A percentile compares a stretch with the other conserved stretches of the same genome.
phyloP scores from a whole-genome alignment of 2,888 invertebrate species.

The Pseudococcus longispinus region DNA sequence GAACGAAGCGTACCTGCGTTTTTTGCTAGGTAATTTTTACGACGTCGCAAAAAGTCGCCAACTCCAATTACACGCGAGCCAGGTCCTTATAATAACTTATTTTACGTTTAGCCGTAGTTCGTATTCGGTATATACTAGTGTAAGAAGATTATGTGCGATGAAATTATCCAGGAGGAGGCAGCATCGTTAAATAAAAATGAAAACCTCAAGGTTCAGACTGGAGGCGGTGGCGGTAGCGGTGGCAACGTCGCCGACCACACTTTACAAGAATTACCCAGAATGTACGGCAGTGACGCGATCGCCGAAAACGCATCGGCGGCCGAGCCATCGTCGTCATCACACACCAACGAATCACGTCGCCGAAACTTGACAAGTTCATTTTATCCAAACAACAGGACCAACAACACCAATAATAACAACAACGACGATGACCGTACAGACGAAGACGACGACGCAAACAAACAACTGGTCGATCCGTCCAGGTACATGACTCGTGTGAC shows the following conservation, averaged over 20 bases:
- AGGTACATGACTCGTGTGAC: background rate
- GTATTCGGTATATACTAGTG: background rate
- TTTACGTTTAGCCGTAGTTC: background rate
- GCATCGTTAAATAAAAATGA: background rate
- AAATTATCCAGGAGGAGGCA: background rate
- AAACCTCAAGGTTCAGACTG: background rate
- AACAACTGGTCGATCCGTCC: background rate
- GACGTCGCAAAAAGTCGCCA: background rate
- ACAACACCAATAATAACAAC: background rate
- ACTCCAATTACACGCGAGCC: background rate
- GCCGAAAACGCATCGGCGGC: background rate
- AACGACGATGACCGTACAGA: background rate
- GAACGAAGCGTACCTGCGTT: background rate
- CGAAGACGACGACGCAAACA: background rate
- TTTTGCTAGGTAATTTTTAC: background rate
- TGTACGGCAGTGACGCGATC: background rate
- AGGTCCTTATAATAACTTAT: background rate
- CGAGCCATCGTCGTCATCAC: background rate
- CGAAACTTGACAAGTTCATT: background rate
- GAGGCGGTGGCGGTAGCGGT: background rate
- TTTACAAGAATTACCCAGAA: background rate
- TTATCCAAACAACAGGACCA: background rate
- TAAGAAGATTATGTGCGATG: constrained; percentile 13
- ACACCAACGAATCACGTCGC: background rate
- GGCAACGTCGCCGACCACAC: background rate